Evolutionary conservation across 2,888 invertebrate genomes (phyloP).

Genomic region (Thecocarcelia acutangulata): DNA sequence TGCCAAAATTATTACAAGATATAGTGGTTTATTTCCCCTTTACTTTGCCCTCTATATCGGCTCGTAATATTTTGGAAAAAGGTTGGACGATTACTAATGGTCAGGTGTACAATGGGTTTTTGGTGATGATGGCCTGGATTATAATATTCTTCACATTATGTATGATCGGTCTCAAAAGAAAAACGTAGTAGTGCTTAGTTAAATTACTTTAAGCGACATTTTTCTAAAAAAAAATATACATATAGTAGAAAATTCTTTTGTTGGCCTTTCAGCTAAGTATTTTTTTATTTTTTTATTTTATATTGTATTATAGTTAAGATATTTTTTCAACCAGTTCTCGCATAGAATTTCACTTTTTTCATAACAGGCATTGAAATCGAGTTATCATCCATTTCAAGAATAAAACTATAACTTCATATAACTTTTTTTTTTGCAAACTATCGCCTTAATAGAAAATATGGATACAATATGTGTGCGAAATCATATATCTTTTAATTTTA

Average conservation of each 20-base stretch:
- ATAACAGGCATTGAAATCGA: not conserved
- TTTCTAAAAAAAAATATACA: too few relatives aligned
- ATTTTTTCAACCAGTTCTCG: slow-evolving; percentile 62
- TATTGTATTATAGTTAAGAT: slow-evolving; percentile 37
- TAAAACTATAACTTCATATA: slow-evolving; percentile 1
- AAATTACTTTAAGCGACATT: not conserved
- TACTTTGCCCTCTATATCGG: slow-evolving; percentile 89
- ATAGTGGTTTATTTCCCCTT: slow-evolving; percentile 88
- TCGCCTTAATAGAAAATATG: slow-evolving; percentile 11
- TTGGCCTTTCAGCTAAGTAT: slow-evolving; percentile 62
- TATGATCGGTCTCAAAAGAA: slow-evolving; percentile 82
- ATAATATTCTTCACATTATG: slow-evolving; percentile 83
- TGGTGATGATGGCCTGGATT: slow-evolving; percentile 86
- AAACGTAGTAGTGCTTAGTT: slow-evolving; percentile 79
- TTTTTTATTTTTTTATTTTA: slow-evolving; percentile 17
- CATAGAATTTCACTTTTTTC: slow-evolving; percentile 64
- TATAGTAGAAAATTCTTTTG: slow-evolving; percentile 55
- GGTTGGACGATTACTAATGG: slow-evolving; percentile 87
- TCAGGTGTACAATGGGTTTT: slow-evolving; percentile 88
- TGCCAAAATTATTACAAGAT: slow-evolving; percentile 84
- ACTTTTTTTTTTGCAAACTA: slow-evolving; percentile 17
- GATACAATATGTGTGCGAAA: slow-evolving; percentile 3
- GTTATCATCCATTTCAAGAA: slow-evolving; percentile 23
- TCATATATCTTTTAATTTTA: not conserved
- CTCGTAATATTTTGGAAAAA: slow-evolving; percentile 89